Conservation (phyloP, 2,797 vertebrate genomes). For the Poecilia gillii region DNA sequence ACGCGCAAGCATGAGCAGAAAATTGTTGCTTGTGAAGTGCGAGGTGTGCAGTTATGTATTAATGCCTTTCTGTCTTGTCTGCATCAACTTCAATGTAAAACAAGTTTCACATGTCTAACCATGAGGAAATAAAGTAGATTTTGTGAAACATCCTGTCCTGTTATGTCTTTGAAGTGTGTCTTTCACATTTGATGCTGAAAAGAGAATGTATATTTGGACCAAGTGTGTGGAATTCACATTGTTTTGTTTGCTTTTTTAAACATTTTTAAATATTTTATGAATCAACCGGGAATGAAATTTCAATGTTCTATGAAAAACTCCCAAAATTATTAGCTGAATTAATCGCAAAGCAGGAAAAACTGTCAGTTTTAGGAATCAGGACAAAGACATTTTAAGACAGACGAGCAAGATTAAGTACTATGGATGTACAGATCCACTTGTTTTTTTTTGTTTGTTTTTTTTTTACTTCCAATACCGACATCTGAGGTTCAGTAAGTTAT, state of each 20-base stretch:
- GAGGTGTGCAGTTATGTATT: not conserved
- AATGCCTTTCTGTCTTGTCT: not conserved
- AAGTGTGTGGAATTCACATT: not conserved
- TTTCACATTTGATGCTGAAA: not conserved
- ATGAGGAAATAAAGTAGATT: not conserved
- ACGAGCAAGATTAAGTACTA: not conserved
- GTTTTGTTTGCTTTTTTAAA: not conserved
- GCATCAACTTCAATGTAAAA: not conserved
- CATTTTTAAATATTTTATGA: not conserved
- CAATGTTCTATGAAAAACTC: not conserved
- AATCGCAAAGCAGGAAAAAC: not conserved
- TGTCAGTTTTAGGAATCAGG: not conserved
- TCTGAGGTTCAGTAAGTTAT: too few relatives aligned
- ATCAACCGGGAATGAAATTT: not conserved
- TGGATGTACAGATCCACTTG: too few relatives aligned
- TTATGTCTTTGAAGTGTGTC: not conserved
- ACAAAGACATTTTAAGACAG: not conserved
- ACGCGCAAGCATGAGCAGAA: conserved; percentile 1
- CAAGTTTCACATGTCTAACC: not conserved
- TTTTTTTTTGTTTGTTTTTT: too few relatives aligned
- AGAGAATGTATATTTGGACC: not conserved
- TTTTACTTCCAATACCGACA: too few relatives aligned
- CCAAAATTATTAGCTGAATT: not conserved
- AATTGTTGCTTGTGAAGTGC: not conserved
- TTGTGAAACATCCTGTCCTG: not conserved